Evolutionary conservation across 2,113 vertebrate genomes (phyloP), one percentile per base, ranked within the genome.

Genomic region (Periophthalmus modestus): DNA sequence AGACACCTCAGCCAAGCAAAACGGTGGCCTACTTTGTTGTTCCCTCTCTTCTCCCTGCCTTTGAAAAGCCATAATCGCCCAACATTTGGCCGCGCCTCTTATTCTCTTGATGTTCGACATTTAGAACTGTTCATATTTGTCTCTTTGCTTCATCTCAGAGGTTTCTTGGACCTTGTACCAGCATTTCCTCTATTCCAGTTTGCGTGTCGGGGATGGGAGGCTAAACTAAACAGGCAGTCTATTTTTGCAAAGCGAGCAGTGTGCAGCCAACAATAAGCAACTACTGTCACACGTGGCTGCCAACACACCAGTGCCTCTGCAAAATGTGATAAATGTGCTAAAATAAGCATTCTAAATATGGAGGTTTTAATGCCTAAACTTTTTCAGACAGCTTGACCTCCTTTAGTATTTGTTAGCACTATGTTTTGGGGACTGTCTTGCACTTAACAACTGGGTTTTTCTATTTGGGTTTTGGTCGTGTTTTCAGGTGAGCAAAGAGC

Each of bases 151-250:
- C 21, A 61, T 68, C 33, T 47, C 33, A n/a, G 67, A 23, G 48
- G 5, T 24, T 82, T 73, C 71, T 65, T 54, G 36, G 4, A 34
- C 71, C 76, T 75, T 70, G 16, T 77, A 69, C 6, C 77, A 36
- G 72, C 81, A 19, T 7, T 63, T 86, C 65, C 63, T 75, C 72
- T 68, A 68, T 82, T 88, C 77, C 69, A 70, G 69, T 72, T 70
- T 73, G 78, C 77, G 70, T 33, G 77, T 74, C 81, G 85, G 77
- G 82, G 76, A 81, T 66, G 43, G 74, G 78, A 76, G 79, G 73
- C 81, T 83, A 65, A 81, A 73, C 73, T 86, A 85, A 89, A 89
- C 82, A 87, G 83, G 82, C 74, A 87, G 58, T 85, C 85, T 88
- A 84, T 89, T 91, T 86, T 85, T 85, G 81, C 63, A 82, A 47